A percentile compares a stretch with the other conserved stretches of the same genome.
Conservation (phyloP, 2,888 invertebrate genomes). For the Noctua pronuba region DNA sequence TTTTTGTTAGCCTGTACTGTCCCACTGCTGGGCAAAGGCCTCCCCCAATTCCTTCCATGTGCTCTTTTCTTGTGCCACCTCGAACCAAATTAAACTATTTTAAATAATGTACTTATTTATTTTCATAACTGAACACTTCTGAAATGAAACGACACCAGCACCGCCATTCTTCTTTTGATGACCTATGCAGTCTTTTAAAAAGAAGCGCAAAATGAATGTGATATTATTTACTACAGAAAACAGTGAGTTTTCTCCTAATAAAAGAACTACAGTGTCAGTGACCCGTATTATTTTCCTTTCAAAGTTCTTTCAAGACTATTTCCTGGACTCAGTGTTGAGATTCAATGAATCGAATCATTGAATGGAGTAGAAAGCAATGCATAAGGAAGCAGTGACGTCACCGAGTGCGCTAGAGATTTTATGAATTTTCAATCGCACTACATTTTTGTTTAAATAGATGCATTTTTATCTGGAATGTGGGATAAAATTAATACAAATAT, state of each 20-base stretch:
- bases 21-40: too few species aligned
- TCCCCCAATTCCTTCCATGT: too few species aligned
- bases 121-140: neutral
- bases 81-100: too few species aligned
- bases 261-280: constrained; percentile 13
- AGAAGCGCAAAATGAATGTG: neutral
- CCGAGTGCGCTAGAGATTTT: constrained; percentile 54
- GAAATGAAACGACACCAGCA: neutral
- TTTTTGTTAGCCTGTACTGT: too few species aligned
- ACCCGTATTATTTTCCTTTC: constrained; percentile 28
- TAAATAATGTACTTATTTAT: neutral
- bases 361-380: constrained; percentile 73
- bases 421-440: constrained; percentile 73
- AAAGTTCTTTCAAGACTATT: constrained; percentile 27
- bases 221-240: neutral
- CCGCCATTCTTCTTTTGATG: neutral
- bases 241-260: neutral
- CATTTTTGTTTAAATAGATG: constrained; percentile 73
- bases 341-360: constrained; percentile 64
- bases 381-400: constrained; percentile 70
- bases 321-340: constrained; percentile 41
- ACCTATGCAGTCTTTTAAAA: neutral
- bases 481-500: neutral
- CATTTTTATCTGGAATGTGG: constrained; percentile 61
- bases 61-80: too few species aligned